Evolutionary conservation across 2,113 vertebrate genomes (phyloP), one percentile per base, ranked within the genome.

Genomic region (Paedocypris sp.): DNA sequence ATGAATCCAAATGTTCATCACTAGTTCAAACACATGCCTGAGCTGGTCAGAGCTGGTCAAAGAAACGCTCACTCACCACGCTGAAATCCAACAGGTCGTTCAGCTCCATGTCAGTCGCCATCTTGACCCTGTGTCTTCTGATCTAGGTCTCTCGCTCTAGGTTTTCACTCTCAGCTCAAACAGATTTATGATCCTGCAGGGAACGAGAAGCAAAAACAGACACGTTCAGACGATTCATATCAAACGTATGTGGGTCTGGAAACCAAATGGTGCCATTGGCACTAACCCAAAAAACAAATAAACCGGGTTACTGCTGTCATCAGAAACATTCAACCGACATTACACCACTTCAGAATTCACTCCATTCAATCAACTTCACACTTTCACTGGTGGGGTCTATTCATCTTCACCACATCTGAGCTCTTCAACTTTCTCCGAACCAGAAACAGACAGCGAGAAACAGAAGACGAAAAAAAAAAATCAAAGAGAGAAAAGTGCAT

Each of bases 1-100:
- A n/a, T n/a, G n/a, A n/a, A n/a, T n/a, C n/a, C n/a, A n/a, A n/a
- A n/a, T n/a, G n/a, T n/a, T n/a, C n/a, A n/a, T n/a, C n/a, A n/a
- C n/a, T n/a, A n/a, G n/a, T n/a, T n/a, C n/a, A n/a, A n/a, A n/a
- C n/a, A n/a, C n/a, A n/a, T n/a, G n/a, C n/a, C n/a, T n/a, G n/a
- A n/a, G n/a, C n/a, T n/a, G n/a, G n/a, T n/a, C n/a, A n/a, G n/a
- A n/a, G n/a, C n/a, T n/a, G n/a, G 10, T 20, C 41, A 42, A 13
- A n/a, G 41, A 31, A 36, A 12, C 25, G 15, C 22, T 29, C 46
- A 72, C 92, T 94, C 82, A 98, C 94, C 88, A 90, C 90, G 64
- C 89, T 98, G 86, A 98, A 98, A 85, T 98, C 94, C 85, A 98
- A 85, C 72, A 98, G 89, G 74, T 98, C 94, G 69, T 87, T 97